Evolutionary conservation across 2,797 vertebrate species (phyloP), one percentile per base, ranked within the genome.

Genomic region (Silurus aristotelis): DNA sequence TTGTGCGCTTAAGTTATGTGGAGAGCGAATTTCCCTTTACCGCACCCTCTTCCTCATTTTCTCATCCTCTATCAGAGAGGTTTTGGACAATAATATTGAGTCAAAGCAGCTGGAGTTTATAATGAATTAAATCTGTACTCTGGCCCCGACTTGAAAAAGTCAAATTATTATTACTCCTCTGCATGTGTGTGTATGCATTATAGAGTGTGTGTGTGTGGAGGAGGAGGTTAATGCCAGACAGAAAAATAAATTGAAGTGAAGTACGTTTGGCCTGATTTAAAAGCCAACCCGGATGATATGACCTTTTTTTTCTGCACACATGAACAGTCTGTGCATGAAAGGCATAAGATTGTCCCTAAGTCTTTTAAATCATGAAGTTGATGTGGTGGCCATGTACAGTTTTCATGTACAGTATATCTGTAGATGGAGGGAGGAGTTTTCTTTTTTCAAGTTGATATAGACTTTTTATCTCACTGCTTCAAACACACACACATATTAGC

Each of bases 151-250:
- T 96, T 92, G 92, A 94, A 83, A 95, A 95, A 95, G 96, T 96
- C 91, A 94, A 94, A 96, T 95, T 95, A 93, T 95, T 96, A 97
- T 96, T 95, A 94, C 92, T 94, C 92, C 91, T 94, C 93, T 95
- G 94, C 93, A 94, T 94, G 93, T 92, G 93, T 94, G 94, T 38
- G 38, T 38, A 38, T 38, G 38, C 38, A 38, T 38, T 38, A 38
- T 38, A 38, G 77, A 20, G 77, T 10, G 38, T 31, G 64, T 27
- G 13, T 55, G 68, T 56, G 25, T 70, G 68, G 56, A 70, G 60
- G 60, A 27, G 22, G 67, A 77, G 81, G 82, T 84, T 88, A 84
- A 70, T 89, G 87, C 85, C 88, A 88, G 90, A 90, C 89, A 89
- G 89, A 89, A 93, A 95, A 95, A 94, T 96, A 95, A 94, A 95